These are phyloP conservation scores for Pristionchus pacificus DNA, from an alignment of 1,140 invertebrate genomes.

Conservation along the genomic window DNA sequence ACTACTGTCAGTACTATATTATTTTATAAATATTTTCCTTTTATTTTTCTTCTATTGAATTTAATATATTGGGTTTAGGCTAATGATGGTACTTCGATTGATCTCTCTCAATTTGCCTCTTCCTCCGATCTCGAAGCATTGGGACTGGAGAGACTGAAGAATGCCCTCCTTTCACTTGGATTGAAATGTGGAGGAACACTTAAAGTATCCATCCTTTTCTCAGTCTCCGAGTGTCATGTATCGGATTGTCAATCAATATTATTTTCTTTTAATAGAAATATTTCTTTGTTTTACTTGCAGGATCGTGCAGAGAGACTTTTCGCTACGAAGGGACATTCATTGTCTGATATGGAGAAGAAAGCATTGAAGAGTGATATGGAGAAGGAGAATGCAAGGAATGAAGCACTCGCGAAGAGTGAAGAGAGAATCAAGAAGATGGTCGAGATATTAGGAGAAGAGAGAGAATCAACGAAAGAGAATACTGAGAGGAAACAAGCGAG, in stretches of 20 bases:
- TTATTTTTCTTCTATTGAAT: too few species aligned
- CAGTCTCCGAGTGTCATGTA: constrained; percentile 15
- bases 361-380: constrained; percentile 60
- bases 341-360: constrained; percentile 79
- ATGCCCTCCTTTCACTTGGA: constrained; percentile 90
- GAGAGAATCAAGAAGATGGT: constrained; percentile 36
- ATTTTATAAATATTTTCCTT: constrained; percentile 66
- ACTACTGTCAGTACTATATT: constrained; percentile 87
- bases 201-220: constrained; percentile 58
- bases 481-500: constrained; percentile 94
- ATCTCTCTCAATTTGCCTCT: constrained; percentile 88
- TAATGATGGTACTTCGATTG: constrained; percentile 63
- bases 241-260: too few species aligned
- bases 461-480: constrained; percentile 89
- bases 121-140: constrained; percentile 90
- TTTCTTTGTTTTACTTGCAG: constrained; percentile 63
- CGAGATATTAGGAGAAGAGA: constrained; percentile 65
- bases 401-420: constrained; percentile 44
- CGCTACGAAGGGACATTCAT: constrained; percentile 85
- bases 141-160: constrained; percentile 92
- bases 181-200: constrained; percentile 86
- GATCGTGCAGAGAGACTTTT: constrained; percentile 92
- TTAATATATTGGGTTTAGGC: too few species aligned
- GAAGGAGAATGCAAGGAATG: constrained; percentile 66
- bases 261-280: too few species aligned